Evolutionary conservation across 2,888 invertebrate species (phyloP).

Genomic region (Chymomyza caudatula): DNA sequence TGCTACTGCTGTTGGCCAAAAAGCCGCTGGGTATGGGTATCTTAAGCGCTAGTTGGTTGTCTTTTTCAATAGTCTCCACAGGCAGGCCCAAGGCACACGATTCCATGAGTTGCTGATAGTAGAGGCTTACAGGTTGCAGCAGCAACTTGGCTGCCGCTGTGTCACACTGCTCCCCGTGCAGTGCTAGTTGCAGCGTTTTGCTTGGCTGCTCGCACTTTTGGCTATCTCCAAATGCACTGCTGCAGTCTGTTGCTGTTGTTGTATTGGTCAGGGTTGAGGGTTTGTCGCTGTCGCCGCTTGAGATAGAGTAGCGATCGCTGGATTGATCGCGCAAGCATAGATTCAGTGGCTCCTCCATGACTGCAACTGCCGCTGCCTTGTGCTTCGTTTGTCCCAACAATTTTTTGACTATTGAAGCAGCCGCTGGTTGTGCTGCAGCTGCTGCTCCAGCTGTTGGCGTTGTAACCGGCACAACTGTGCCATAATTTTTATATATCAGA

Average conservation of each 20-base stretch:
- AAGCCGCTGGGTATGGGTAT: slow-evolving; percentile 73
- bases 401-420: not conserved
- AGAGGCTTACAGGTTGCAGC: slow-evolving; percentile 87
- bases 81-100: slow-evolving; percentile 76
- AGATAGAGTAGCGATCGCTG: slow-evolving; percentile 74
- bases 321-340: slow-evolving; percentile 86
- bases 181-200: slow-evolving; percentile 79
- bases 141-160: slow-evolving; percentile 80
- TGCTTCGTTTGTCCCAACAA: not conserved
- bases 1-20: slow-evolving; percentile 54
- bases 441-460: slow-evolving; percentile 57
- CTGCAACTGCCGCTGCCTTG: not conserved
- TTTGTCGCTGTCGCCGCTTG: slow-evolving; percentile 68
- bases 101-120: slow-evolving; percentile 86
- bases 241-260: slow-evolving; percentile 59
- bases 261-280: slow-evolving; percentile 55
- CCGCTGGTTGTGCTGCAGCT: no score
- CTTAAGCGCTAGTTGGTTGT: slow-evolving; percentile 77
- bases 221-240: slow-evolving; percentile 70
- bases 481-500: slow-evolving; percentile 93
- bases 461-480: slow-evolving; percentile 85
- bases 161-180: slow-evolving; percentile 54
- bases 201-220: slow-evolving; percentile 78
- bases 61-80: slow-evolving; percentile 75
- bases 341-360: slow-evolving; percentile 86